A percentile compares a stretch with the other conserved stretches of the same genome.
Conservation (phyloP, 2,113 vertebrate genomes). For the Gasterosteus aculeatus region DNA sequence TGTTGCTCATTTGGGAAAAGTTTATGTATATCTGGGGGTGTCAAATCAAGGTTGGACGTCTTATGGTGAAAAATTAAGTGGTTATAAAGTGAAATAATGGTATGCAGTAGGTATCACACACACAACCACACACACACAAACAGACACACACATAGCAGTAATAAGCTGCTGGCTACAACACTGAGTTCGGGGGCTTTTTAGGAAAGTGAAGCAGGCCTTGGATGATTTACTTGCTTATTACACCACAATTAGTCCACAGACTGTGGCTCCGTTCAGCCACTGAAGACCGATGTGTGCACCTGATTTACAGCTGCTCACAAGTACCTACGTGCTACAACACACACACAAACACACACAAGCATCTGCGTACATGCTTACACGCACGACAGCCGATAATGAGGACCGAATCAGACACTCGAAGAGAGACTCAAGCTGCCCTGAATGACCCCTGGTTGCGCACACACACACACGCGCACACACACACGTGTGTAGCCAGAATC, state of each 20-base stretch:
- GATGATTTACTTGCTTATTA: slow-evolving; percentile 66
- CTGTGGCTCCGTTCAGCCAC: slow-evolving; percentile 46
- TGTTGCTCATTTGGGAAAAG: background rate
- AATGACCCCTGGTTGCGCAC: slow-evolving; percentile 22
- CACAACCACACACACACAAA: slow-evolving; percentile 4
- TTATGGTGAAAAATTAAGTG: background rate
- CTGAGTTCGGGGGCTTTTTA: slow-evolving; percentile 56
- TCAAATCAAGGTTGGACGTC: background rate
- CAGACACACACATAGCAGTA: slow-evolving; percentile 38
- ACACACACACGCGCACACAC: background rate
- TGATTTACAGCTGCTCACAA: slow-evolving; percentile 31
- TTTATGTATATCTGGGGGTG: background rate
- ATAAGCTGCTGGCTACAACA: slow-evolving; percentile 52
- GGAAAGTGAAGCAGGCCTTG: slow-evolving; percentile 57
- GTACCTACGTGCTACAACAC: slow-evolving; percentile 2
- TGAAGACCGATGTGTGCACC: slow-evolving; percentile 25
- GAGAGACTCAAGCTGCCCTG: slow-evolving; percentile 22
- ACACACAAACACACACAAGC: background rate
- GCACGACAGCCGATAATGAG: slow-evolving; percentile 11
- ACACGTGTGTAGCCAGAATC: background rate
- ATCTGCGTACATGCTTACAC: slow-evolving; percentile 14
- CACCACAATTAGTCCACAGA: slow-evolving; percentile 62
- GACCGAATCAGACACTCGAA: slow-evolving; percentile 34
- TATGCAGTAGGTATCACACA: background rate
- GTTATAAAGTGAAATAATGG: background rate